Conservation (phyloP, 1,140 invertebrate species). For the Ceratoteleas bidentatus region DNA sequence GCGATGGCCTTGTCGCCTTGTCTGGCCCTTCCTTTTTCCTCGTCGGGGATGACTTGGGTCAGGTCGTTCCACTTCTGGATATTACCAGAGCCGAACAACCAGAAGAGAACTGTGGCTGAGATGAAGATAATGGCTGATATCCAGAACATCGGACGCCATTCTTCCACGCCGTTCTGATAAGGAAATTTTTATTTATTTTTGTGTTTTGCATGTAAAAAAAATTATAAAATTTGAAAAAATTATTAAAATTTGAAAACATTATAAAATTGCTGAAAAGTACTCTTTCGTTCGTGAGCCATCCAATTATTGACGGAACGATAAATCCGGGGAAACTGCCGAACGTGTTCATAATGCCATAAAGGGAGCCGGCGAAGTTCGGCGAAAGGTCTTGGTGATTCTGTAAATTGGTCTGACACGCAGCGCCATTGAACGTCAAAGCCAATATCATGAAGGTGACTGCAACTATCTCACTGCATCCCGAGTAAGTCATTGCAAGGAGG, state of each 20-base stretch:
- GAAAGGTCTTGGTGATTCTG: constrained; percentile 93
- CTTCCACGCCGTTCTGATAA: constrained; percentile 86
- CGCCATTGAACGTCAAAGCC: constrained; percentile 91
- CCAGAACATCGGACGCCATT: constrained; percentile 90
- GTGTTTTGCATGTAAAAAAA: no score
- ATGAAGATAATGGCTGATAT: constrained; percentile 87
- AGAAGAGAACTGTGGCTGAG: constrained; percentile 86
- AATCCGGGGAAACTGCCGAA: constrained; percentile 88
- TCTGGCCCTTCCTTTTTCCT: constrained; percentile 70
- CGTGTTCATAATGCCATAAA: constrained; percentile 89
- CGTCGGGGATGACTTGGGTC: constrained; percentile 44
- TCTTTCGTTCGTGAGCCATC: constrained; percentile 84
- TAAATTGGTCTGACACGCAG: constrained; percentile 90
- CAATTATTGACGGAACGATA: constrained; percentile 87
- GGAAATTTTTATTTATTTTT: not conserved
- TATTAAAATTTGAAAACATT: no score
- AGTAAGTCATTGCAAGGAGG: constrained; percentile 85
- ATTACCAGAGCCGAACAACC: constrained; percentile 85
- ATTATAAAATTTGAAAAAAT: no score
- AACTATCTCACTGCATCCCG: constrained; percentile 84
- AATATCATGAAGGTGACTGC: constrained; percentile 86
- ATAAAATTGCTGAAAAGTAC: no score
- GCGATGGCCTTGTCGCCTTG: constrained; percentile 34
- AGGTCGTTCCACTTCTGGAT: constrained; percentile 85
- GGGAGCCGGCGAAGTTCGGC: constrained; percentile 89